Percentiles rank a stretch among this genome's conserved stretches.
Evolutionary conservation across 2,888 invertebrate species (phyloP).

Genomic region (Sthenelais limicola): DNA sequence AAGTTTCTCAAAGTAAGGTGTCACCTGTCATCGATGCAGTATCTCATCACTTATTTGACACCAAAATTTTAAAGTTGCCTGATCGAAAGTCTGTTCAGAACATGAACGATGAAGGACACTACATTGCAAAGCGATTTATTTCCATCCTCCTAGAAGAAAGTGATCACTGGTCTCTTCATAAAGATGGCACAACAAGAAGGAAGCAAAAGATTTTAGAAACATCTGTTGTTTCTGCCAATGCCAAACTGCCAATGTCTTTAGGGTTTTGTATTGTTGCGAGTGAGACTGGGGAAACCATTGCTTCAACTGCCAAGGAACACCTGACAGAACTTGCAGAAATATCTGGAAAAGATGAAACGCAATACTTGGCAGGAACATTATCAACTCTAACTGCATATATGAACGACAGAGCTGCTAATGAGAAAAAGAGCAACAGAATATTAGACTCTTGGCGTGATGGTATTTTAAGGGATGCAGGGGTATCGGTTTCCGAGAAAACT

Average conservation of each 20-base stretch:
- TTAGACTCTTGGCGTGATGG: not conserved
- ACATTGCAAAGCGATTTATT: slow-evolving; percentile 4
- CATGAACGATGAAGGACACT: slow-evolving; percentile 31
- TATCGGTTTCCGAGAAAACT: not conserved
- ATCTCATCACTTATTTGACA: not conserved
- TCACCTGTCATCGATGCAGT: slow-evolving; percentile 5
- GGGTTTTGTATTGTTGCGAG: slow-evolving; percentile 18
- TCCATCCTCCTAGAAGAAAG: not conserved
- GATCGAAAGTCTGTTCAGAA: slow-evolving; percentile 22
- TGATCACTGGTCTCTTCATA: slow-evolving; percentile 4
- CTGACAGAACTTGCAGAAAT: slow-evolving; percentile 13
- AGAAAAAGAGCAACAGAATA: not conserved
- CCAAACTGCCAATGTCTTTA: not conserved
- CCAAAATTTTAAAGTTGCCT: not conserved
- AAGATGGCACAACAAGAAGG: slow-evolving; percentile 18
- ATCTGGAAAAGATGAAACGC: slow-evolving; percentile 1
- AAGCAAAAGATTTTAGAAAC: slow-evolving; percentile 21
- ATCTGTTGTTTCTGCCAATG: not conserved
- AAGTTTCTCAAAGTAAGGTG: slow-evolving; percentile 6
- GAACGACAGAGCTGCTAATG: slow-evolving; percentile 16
- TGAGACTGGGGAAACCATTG: slow-evolving; percentile 16
- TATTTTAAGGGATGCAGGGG: not conserved
- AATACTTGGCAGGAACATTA: not conserved
- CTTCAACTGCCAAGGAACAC: slow-evolving; percentile 6
- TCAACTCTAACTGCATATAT: slow-evolving; percentile 14